Evolutionary conservation across 2,888 invertebrate genomes (phyloP), one percentile per base, ranked within the genome.

Genomic region (Himalopsyche anomala): DNA sequence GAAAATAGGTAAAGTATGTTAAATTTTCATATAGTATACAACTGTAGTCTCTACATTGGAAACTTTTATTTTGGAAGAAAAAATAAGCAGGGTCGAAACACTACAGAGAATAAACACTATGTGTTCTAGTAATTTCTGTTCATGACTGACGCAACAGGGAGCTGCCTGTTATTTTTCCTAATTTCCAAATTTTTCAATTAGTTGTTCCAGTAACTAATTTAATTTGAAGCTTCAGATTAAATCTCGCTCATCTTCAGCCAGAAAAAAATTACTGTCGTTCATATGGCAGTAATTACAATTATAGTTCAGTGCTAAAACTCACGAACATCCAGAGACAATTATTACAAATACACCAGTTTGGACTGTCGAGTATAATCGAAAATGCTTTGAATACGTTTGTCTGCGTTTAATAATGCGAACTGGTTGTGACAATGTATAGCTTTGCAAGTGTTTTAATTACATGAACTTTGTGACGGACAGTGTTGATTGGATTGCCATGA

Each of bases 301-400:
- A 62, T 28, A 62, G 62, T 62, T 62, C 62, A 62, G 62, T 62
- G 62, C 62, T 62, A 62, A 62, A 62, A 62, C 19, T 62, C 62
- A 62, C 62, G 62, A 62, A 62, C 62, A 62, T 62, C 28, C 62
- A 28, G 62, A 19, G 0, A 62, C 62, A 62, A 62, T 62, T 62
- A 62, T 62, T 62, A 62, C 62, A 62, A 19, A 62, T 62, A 56
- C 56, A 62, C 62, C 62, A 62, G 62, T 62, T 62, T 19, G 62
- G 62, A 62, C 62, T 62, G 19, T 62, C 62, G 62, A 62, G 62
- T 62, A 19, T 62, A 62, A 62, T 62, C 62, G 62, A 62, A 62
- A 62, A 62, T 62, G 62, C 62, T 62, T 62, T 62, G 62, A 62
- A 62, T 62, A 19, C 62, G 62, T 62, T 62, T 62, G 62, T 62